A percentile compares a stretch with the other conserved stretches of the same genome.
Conservation (phyloP, 2,113 vertebrate genomes). For the Prunella himalayana region DNA sequence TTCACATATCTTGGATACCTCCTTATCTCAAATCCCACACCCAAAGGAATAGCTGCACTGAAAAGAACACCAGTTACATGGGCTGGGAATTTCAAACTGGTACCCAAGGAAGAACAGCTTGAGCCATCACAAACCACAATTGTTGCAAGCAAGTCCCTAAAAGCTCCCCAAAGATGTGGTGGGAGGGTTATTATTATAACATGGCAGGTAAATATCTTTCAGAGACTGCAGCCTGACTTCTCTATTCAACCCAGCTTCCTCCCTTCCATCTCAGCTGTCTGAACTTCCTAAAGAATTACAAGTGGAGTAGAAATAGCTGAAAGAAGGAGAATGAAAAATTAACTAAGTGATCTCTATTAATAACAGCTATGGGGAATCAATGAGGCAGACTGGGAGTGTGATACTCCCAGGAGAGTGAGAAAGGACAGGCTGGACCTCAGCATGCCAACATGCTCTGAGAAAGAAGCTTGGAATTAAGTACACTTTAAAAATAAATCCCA, state of each 20-base stretch:
- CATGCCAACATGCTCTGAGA: background rate
- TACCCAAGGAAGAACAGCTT: background rate
- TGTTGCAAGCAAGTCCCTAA: background rate
- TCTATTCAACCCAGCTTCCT: background rate
- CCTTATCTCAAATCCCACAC: background rate
- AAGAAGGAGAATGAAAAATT: slow-evolving; percentile 10
- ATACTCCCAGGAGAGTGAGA: background rate
- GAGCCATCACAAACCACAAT: background rate
- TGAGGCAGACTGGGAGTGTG: background rate
- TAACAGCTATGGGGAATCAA: background rate
- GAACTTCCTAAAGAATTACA: background rate
- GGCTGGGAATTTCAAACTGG: background rate
- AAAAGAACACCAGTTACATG: background rate
- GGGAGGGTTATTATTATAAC: background rate
- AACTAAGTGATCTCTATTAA: background rate
- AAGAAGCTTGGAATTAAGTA: background rate
- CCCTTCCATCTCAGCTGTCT: background rate
- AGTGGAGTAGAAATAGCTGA: background rate
- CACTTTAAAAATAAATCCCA: slow-evolving; percentile 28
- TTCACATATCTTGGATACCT: background rate
- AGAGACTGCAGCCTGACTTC: background rate
- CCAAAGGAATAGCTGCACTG: background rate
- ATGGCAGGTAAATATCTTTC: background rate
- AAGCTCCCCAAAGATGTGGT: accelerated
- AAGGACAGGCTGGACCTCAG: background rate